Evolutionary conservation across 2,888 invertebrate genomes (phyloP).

Genomic region (Fragum whitleyi): DNA sequence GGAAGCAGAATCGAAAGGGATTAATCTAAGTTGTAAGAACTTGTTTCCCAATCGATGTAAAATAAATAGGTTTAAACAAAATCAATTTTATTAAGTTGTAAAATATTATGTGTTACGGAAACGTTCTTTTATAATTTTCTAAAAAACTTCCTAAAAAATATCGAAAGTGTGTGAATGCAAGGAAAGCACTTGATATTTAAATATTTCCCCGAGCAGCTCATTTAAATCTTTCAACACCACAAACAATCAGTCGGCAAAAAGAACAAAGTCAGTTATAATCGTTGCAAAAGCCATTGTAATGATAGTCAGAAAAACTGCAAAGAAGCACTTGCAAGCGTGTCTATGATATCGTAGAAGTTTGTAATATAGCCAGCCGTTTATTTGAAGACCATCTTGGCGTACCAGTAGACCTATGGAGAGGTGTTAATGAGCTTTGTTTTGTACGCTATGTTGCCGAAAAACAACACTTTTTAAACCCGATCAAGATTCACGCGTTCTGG

Average conservation of each 20-base stretch:
- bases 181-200: no score
- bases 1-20: no score
- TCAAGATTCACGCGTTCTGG: constrained; percentile 26
- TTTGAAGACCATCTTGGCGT: constrained; percentile 16
- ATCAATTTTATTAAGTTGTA: no score
- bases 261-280: not conserved
- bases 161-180: no score
- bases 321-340: constrained; percentile 16
- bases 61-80: no score
- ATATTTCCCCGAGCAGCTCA: no score
- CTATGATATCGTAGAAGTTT: constrained; percentile 24
- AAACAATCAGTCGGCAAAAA: not conserved
- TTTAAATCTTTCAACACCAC: not conserved
- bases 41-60: no score
- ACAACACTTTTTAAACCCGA: constrained; percentile 24
- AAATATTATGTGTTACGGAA: no score
- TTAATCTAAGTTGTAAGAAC: no score
- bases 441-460: constrained; percentile 13
- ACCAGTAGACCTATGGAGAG: constrained; percentile 13
- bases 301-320: not conserved
- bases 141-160: no score
- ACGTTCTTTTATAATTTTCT: no score
- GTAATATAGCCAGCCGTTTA: constrained; percentile 19
- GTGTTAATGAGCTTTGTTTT: constrained; percentile 12
- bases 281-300: not conserved